Percentiles rank a stretch among this genome's conserved stretches.
Evolutionary conservation across 2,888 invertebrate genomes (phyloP).

Genomic region (Lasiommata megera): DNA sequence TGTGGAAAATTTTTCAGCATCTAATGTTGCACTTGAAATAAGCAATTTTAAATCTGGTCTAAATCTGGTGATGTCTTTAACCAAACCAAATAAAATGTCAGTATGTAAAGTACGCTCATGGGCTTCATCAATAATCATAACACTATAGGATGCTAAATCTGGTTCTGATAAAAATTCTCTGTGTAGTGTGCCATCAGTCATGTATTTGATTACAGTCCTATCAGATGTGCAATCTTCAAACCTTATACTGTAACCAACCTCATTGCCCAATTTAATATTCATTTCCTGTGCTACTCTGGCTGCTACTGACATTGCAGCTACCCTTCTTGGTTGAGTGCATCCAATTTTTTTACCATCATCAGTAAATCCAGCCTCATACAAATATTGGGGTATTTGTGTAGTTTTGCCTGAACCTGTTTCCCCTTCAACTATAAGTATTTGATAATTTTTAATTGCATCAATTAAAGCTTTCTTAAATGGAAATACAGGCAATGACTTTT

Average conservation of each 20-base stretch:
- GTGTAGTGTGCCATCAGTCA: conserved; percentile 99
- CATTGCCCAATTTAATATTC: conserved; percentile 96
- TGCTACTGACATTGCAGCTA: conserved; percentile 99
- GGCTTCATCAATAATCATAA: conserved; percentile 99
- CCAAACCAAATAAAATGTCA: conserved; percentile 98
- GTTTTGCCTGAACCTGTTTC: conserved; percentile 99
- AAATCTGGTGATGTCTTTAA: conserved; percentile 97
- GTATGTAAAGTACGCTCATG: conserved; percentile 99
- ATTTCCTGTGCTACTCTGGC: conserved; percentile 99
- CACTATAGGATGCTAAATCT: conserved; percentile 96
- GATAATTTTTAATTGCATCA: conserved; percentile 93
- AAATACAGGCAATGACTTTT: conserved; percentile 95
- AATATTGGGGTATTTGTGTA: conserved; percentile 98
- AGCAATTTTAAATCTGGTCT: conserved; percentile 96
- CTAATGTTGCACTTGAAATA: conserved; percentile 98
- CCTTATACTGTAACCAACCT: conserved; percentile 94
- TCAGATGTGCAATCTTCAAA: conserved; percentile 99
- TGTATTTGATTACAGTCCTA: conserved; percentile 97
- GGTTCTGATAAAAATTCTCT: conserved; percentile 99
- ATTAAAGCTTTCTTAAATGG: conserved; percentile 95
- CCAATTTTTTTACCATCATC: conserved; percentile 93
- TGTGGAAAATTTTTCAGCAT: conserved; percentile 98
- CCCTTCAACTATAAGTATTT: conserved; percentile 97
- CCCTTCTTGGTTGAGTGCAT: conserved; percentile 98
- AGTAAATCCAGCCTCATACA: conserved; percentile 96